Percentiles rank a stretch among this genome's conserved stretches.
These are phyloP conservation scores for Acromyrmex echinatior DNA, from an alignment of 1,140 invertebrate species.

Conservation along the genomic window DNA sequence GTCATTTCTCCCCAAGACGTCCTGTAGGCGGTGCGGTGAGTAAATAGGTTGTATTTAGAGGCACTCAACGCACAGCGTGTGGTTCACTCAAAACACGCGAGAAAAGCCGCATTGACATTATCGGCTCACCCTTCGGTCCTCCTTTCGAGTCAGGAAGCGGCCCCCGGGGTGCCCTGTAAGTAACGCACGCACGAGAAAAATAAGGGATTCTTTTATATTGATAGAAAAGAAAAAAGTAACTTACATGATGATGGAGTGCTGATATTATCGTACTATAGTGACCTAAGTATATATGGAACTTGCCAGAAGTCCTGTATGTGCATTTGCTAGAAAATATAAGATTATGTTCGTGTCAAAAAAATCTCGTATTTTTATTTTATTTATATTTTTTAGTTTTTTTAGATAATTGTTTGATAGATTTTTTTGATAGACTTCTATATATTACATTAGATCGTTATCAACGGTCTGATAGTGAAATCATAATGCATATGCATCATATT, in stretches of 20 bases:
- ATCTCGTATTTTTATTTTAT: neutral
- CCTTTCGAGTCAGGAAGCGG: constrained; percentile 25
- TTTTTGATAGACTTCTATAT: neutral
- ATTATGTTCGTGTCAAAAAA: neutral
- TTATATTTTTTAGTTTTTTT: neutral
- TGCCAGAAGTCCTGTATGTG: neutral
- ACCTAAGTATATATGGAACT: neutral
- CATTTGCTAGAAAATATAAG: neutral
- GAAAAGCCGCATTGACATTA: constrained; percentile 61
- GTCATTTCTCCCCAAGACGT: constrained; percentile 72
- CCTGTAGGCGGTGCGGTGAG: constrained; percentile 77
- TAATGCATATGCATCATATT: too few species aligned
- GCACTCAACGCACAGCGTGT: constrained; percentile 81
- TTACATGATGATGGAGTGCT: constrained; percentile 8
- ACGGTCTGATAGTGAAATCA: too few species aligned
- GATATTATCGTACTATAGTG: neutral
- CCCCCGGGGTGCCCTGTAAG: constrained; percentile 32
- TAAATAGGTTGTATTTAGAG: constrained; percentile 84
- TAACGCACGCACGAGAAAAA: constrained; percentile 34
- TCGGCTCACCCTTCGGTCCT: constrained; percentile 31
- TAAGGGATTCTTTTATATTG: constrained; percentile 56
- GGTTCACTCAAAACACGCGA: constrained; percentile 70
- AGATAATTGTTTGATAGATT: neutral
- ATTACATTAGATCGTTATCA: too few species aligned
- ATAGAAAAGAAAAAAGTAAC: constrained; percentile 10